Conservation (phyloP, 2,113 vertebrate species). For the Corydoras sp. region DNA sequence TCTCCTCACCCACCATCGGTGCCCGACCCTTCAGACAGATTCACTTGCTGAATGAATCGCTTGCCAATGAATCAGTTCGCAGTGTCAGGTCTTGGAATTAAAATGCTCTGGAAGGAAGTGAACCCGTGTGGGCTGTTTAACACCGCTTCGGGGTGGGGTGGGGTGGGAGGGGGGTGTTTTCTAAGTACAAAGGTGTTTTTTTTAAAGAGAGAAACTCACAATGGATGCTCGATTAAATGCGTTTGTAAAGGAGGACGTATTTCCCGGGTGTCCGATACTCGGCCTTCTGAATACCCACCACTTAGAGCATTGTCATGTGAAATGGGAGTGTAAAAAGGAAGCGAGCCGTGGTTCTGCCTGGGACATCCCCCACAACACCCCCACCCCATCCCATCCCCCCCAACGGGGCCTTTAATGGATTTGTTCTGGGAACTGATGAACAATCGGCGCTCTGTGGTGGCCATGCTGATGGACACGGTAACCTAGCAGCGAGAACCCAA, state of each 20-base stretch:
- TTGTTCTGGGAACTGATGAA: conserved; percentile 35
- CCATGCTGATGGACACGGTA: conserved; percentile 32
- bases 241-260: background rate
- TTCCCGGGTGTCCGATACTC: background rate
- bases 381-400: background rate
- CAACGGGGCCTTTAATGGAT: conserved; percentile 19
- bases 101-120: too few relatives aligned
- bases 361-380: background rate
- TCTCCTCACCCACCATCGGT: too few relatives aligned
- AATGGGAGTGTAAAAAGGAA: conserved; percentile 10
- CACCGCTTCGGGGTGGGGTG: too few relatives aligned
- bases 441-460: conserved; percentile 36
- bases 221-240: too few relatives aligned
- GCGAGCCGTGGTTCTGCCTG: conserved; percentile 6
- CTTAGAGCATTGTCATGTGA: conserved; percentile 21
- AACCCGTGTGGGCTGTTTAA: too few relatives aligned
- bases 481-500: conserved; percentile 30
- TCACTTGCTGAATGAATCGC: too few relatives aligned
- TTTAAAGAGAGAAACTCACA: too few relatives aligned
- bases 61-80: too few relatives aligned
- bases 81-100: too few relatives aligned
- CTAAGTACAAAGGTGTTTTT: background rate
- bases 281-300: conserved; percentile 11
- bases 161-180: too few relatives aligned
- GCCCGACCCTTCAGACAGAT: too few relatives aligned